phyloP scores from a whole-genome alignment of 2,888 invertebrate species.

The Diploptera punctata region DNA sequence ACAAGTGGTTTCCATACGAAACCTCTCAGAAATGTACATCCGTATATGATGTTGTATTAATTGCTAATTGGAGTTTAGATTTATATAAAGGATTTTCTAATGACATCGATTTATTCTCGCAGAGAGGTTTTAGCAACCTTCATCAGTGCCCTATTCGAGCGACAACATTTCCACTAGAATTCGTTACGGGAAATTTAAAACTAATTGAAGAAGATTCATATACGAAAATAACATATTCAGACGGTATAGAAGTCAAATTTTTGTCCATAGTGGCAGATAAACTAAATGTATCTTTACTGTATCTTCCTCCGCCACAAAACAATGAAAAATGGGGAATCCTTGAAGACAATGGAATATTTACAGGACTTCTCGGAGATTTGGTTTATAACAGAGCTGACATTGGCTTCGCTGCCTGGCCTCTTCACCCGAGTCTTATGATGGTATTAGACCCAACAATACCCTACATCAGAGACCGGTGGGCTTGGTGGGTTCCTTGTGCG shows the following conservation, averaged over 20 bases:
- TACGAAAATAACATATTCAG: background rate
- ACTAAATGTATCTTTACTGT: background rate
- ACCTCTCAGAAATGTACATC: background rate
- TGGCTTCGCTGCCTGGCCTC: slow-evolving; percentile 9
- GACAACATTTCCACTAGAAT: background rate
- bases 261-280: too few species aligned
- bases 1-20: slow-evolving; percentile 4
- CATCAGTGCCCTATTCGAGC: background rate
- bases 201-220: background rate
- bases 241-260: background rate
- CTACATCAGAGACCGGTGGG: background rate
- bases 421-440: background rate
- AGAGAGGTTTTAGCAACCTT: background rate
- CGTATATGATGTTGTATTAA: background rate
- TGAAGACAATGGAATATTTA: background rate
- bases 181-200: background rate
- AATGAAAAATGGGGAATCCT: slow-evolving; percentile 4
- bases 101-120: background rate
- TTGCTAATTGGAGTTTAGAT: background rate
- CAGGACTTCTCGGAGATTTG: slow-evolving; percentile 10
- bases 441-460: background rate
- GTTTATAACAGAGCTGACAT: slow-evolving; percentile 1
- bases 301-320: background rate
- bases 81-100: background rate
- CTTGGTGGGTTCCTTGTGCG: slow-evolving; percentile 12